Conservation (phyloP, 2,113 vertebrate species). For the Oostethus manadensis region DNA sequence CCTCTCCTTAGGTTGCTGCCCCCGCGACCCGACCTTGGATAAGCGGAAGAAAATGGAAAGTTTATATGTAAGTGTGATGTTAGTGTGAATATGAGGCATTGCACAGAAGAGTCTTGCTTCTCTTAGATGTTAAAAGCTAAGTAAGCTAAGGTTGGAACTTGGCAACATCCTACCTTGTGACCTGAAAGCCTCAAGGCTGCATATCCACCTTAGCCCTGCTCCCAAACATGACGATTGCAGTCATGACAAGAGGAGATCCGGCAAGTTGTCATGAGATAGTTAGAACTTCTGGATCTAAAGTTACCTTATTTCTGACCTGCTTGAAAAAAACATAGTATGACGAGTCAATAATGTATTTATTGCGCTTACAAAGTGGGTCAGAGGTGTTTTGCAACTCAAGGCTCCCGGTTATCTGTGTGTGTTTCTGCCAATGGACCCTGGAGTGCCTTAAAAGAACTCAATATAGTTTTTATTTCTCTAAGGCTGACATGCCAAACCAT, state of each 20-base stretch:
- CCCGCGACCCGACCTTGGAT: no score
- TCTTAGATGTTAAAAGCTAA: conserved; percentile 3
- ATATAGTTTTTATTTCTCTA: neutral
- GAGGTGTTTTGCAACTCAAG: neutral
- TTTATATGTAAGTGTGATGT: no score
- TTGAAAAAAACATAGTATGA: neutral
- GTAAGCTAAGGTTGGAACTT: neutral
- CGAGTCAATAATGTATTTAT: conserved; percentile 1
- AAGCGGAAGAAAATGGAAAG: no score
- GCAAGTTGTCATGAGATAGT: no score
- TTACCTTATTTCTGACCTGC: neutral
- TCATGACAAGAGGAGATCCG: neutral
- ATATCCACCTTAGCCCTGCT: conserved; percentile 1
- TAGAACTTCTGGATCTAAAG: neutral
- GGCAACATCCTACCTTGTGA: conserved; percentile 30
- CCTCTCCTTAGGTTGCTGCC: no score
- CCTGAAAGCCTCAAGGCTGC: conserved; percentile 9
- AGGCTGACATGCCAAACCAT: neutral
- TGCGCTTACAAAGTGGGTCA: neutral
- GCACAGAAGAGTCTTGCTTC: neutral
- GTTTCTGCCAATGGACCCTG: no score
- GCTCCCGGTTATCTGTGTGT: neutral
- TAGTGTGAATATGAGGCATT: neutral
- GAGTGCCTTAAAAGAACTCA: neutral
- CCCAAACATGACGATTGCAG: neutral